phyloP scores from a whole-genome alignment of 2,113 vertebrate species.

The Illadopsis cleaveri region DNA sequence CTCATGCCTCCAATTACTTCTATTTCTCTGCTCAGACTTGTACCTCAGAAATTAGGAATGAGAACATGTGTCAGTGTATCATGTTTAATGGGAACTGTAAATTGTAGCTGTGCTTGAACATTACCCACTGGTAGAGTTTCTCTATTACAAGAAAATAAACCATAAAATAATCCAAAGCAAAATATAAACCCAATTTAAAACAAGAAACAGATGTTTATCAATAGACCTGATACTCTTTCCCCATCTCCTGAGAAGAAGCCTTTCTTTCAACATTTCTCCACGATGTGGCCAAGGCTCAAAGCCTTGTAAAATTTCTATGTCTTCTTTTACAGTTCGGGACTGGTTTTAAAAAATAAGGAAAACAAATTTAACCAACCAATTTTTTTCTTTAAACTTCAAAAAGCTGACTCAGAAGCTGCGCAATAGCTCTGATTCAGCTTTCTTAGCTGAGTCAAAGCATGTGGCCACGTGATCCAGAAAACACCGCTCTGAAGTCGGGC shows the following conservation, averaged over 20 bases:
- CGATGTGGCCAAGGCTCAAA: background rate
- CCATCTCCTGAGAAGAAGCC: background rate
- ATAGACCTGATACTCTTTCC: background rate
- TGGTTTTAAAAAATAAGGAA: background rate
- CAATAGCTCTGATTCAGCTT: constrained; percentile 49
- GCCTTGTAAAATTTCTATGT: background rate
- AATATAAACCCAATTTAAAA: background rate
- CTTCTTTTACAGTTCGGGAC: background rate
- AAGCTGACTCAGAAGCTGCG: constrained; percentile 49
- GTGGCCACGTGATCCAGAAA: constrained; percentile 7
- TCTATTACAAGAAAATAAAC: background rate
- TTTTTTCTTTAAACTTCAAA: background rate
- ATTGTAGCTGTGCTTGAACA: background rate
- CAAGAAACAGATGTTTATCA: background rate
- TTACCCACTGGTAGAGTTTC: background rate
- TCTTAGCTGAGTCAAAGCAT: constrained; percentile 39
- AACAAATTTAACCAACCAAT: background rate
- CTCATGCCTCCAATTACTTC: background rate
- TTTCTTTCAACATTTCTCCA: background rate
- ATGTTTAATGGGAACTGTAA: background rate
- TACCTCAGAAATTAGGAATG: background rate
- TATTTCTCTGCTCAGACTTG: background rate
- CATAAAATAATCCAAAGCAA: background rate
- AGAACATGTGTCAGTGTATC: background rate
- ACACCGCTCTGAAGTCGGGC: background rate